phyloP scores from a whole-genome alignment of 1,140 invertebrate genomes.

The Drosophila truncata region DNA sequence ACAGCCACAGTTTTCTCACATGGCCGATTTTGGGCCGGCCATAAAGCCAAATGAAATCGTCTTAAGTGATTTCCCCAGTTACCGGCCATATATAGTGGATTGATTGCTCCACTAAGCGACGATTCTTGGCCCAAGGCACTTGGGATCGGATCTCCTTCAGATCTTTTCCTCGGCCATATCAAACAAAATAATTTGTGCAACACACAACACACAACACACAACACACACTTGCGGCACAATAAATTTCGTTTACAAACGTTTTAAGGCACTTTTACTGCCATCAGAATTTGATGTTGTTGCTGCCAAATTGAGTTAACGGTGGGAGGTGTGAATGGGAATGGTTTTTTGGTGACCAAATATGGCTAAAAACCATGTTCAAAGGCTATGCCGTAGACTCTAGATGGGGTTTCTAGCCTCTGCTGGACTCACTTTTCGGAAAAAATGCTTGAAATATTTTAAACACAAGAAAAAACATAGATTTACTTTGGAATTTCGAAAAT shows the following conservation, averaged over 20 bases:
- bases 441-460: conserved; percentile 25
- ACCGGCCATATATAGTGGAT: conserved; percentile 75
- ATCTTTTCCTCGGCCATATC: conserved; percentile 50
- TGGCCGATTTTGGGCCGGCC: conserved; percentile 71
- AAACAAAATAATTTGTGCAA: conserved; percentile 75
- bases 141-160: background rate
- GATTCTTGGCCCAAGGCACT: conserved; percentile 35
- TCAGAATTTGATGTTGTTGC: conserved; percentile 64
- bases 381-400: background rate
- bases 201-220: conserved; percentile 4
- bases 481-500: background rate
- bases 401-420: background rate
- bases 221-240: conserved; percentile 60
- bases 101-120: conserved; percentile 75
- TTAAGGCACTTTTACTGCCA: conserved; percentile 74
- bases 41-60: conserved; percentile 80
- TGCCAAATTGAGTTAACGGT: conserved; percentile 26
- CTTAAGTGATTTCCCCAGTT: conserved; percentile 81
- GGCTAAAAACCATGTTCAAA: conserved; percentile 24
- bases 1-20: conserved; percentile 45
- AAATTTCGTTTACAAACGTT: conserved; percentile 80
- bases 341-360: conserved; percentile 26
- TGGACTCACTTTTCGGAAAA: conserved; percentile 10
- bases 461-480: background rate
- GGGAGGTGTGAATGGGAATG: conserved; percentile 32